phyloP scores from a whole-genome alignment of 2,113 vertebrate genomes.

The Oryzias melastigma region DNA sequence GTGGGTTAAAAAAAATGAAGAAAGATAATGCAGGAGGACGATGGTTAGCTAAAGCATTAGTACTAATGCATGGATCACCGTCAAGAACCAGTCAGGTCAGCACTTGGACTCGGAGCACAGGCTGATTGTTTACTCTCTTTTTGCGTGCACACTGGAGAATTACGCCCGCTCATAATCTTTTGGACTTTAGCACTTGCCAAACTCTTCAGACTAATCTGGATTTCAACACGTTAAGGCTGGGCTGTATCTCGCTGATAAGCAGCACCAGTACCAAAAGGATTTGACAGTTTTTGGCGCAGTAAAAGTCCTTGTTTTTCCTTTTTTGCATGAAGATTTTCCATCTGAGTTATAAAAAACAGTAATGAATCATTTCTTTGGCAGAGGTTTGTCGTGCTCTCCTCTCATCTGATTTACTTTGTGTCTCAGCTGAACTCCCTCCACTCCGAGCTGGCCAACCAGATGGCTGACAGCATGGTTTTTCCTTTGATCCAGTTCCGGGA shows the following conservation, averaged over 20 bases:
- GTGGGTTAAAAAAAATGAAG: too few species aligned
- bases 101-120: not conserved
- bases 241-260: constrained; percentile 33
- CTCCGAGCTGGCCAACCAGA: constrained; percentile 87
- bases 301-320: constrained; percentile 12
- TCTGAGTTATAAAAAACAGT: too few species aligned
- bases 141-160: constrained; percentile 10
- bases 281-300: constrained; percentile 6
- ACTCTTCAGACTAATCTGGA: constrained; percentile 25
- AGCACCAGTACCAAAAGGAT: constrained; percentile 20
- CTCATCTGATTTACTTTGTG: constrained; percentile 29
- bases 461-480: constrained; percentile 95
- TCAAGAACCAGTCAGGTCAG: too few species aligned
- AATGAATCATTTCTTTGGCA: constrained; percentile 10
- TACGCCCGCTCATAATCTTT: constrained; percentile 38
- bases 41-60: too few species aligned
- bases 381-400: constrained; percentile 13
- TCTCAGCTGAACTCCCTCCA: constrained; percentile 92
- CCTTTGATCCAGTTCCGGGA: constrained; percentile 96
- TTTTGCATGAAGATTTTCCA: too few species aligned
- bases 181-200: constrained; percentile 49
- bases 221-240: constrained; percentile 9
- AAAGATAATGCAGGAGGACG: too few species aligned
- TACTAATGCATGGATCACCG: too few species aligned
- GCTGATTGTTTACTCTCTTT: constrained; percentile 42